These are phyloP conservation scores for Aricia agestis DNA, from an alignment of 1,140 invertebrate species.

Conservation along the genomic window DNA sequence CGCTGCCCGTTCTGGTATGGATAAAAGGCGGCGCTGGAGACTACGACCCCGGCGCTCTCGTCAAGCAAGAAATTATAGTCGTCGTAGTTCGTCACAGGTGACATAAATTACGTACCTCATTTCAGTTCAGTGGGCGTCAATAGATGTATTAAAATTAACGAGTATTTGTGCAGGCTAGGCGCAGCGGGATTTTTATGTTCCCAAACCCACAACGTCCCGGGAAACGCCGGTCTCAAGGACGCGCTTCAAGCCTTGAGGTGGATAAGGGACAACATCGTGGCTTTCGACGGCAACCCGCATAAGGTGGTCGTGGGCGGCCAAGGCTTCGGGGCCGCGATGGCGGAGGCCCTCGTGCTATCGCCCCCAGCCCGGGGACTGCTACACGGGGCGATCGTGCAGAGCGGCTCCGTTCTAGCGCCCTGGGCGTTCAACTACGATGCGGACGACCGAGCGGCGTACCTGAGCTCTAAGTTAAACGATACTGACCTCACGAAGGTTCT, in stretches of 20 bases:
- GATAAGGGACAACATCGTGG: conserved; percentile 81
- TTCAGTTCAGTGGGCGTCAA: background rate
- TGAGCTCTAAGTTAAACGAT: conserved; percentile 35
- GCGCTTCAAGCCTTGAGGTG: conserved; percentile 80
- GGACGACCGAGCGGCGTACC: conserved; percentile 35
- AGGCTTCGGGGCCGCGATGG: conserved; percentile 72
- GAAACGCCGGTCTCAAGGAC: conserved; percentile 84
- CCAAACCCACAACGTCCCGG: conserved; percentile 77
- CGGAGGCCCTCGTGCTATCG: conserved; percentile 51
- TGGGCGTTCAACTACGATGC: conserved; percentile 63
- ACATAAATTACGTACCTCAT: background rate
- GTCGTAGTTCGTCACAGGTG: conserved; percentile 82
- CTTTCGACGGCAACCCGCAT: conserved; percentile 81
- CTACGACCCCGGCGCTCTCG: conserved; percentile 77
- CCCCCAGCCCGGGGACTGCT: conserved; percentile 45
- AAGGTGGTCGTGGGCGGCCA: conserved; percentile 77
- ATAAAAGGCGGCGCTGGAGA: conserved; percentile 77
- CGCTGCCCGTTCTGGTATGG: conserved; percentile 78
- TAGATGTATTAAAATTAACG: background rate
- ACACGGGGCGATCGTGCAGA: conserved; percentile 63
- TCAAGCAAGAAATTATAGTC: conserved; percentile 79
- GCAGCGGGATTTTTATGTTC: conserved; percentile 75
- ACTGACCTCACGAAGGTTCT: conserved; percentile 24
- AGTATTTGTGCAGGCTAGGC: conserved; percentile 45
- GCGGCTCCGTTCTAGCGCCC: conserved; percentile 56